phyloP scores from a whole-genome alignment of 2,888 invertebrate genomes.

The Cataglyphis livida region DNA sequence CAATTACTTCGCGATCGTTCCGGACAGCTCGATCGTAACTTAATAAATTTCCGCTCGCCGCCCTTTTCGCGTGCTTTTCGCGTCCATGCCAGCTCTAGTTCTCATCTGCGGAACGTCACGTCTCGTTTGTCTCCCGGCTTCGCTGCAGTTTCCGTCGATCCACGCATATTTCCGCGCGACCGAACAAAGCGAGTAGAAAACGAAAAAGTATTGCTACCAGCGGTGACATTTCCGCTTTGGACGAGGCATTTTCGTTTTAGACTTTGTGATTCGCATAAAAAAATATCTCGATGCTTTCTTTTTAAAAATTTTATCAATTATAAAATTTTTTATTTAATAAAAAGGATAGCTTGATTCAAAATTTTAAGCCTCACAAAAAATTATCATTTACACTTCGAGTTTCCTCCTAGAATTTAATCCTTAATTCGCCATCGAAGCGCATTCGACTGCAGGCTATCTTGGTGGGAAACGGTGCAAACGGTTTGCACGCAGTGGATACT shows the following conservation, averaged over 20 bases:
- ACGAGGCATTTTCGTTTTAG: slow-evolving; percentile 24
- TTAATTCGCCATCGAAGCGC: slow-evolving; percentile 21
- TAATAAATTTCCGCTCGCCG: slow-evolving; percentile 46
- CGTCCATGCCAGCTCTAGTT: slow-evolving; percentile 35
- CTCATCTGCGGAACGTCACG: slow-evolving; percentile 52
- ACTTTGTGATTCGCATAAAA: neutral
- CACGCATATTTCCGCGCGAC: slow-evolving; percentile 59
- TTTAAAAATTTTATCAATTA: neutral
- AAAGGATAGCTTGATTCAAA: neutral
- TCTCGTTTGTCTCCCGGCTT: slow-evolving; percentile 43
- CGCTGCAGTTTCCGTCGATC: slow-evolving; percentile 32
- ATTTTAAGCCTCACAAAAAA: neutral
- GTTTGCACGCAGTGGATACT: slow-evolving; percentile 2
- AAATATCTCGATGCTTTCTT: neutral
- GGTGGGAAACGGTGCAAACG: slow-evolving; percentile 22
- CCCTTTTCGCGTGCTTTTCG: slow-evolving; percentile 28
- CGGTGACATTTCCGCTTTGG: slow-evolving; percentile 64
- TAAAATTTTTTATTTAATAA: neutral
- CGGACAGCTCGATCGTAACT: slow-evolving; percentile 54
- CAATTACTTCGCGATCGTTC: slow-evolving; percentile 49
- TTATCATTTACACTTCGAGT: neutral
- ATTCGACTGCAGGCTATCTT: neutral
- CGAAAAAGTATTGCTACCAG: slow-evolving; percentile 63
- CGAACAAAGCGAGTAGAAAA: slow-evolving; percentile 60
- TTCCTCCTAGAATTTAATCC: neutral